These are phyloP conservation scores for Polyodon spathula DNA, from an alignment of 2,113 vertebrate genomes.

Conservation along the genomic window DNA sequence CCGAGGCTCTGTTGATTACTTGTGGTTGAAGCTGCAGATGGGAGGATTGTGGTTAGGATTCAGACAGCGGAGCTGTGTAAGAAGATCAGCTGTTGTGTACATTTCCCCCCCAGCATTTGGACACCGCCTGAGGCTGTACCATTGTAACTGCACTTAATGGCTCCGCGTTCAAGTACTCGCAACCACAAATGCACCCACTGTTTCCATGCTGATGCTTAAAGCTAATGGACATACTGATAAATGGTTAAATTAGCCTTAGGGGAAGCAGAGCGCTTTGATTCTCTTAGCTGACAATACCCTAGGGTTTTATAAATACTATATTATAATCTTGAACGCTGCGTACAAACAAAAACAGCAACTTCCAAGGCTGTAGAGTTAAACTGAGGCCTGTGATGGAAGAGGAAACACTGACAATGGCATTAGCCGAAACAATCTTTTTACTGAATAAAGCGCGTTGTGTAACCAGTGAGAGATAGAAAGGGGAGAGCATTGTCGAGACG, in stretches of 20 bases:
- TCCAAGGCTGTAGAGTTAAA: slow-evolving; percentile 3
- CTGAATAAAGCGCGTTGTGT: no score
- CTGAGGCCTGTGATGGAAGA: not conserved
- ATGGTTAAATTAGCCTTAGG: slow-evolving; percentile 44
- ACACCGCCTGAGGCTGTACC: slow-evolving; percentile 29
- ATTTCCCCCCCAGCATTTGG: slow-evolving; percentile 24
- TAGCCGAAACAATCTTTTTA: no score
- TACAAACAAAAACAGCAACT: slow-evolving; percentile 39
- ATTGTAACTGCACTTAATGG: slow-evolving; percentile 31
- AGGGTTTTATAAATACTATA: slow-evolving; percentile 42
- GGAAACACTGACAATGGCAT: no score
- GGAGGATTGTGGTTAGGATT: slow-evolving; percentile 39
- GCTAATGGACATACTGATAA: slow-evolving; percentile 51
- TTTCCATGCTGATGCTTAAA: slow-evolving; percentile 13
- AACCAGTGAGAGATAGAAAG: no score
- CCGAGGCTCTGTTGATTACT: slow-evolving; percentile 48
- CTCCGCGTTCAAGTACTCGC: slow-evolving; percentile 11
- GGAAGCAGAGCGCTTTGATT: slow-evolving; percentile 41
- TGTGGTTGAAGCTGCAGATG: slow-evolving; percentile 54
- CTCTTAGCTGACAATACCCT: slow-evolving; percentile 33
- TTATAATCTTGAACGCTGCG: slow-evolving; percentile 22
- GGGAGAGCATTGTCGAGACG: no score
- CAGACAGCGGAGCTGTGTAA: slow-evolving; percentile 47
- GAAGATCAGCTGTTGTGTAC: slow-evolving; percentile 35
- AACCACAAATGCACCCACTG: slow-evolving; percentile 13